Base-by-base conservation (phyloP, 2,113 vertebrate species). In the Columbina picui region DNA sequence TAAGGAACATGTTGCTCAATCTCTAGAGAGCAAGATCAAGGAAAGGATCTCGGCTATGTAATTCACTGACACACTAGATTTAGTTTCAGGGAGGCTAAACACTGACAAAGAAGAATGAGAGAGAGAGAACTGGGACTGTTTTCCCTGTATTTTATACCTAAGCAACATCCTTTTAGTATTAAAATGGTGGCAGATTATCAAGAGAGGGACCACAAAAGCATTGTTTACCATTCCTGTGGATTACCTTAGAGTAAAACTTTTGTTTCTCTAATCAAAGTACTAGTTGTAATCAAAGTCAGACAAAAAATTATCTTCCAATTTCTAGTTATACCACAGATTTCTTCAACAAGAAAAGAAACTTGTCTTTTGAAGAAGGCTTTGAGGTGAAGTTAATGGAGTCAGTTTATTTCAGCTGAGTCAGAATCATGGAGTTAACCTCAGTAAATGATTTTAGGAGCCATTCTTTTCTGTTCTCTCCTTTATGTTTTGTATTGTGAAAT, bases 11-110 rank as follows among this genome's bases (percentile, higher is more conserved):
- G 73, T 84, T 88, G 6, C 22, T 86, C 21, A 45, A 52, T 95
- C 73, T 81, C 76, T 77, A 79, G 74, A 93, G 95, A 92, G 57
- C 30, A 86, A 92, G 90, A 94, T 70, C 73, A 96, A 87, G 39
- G 29, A 52, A 83, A 83, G 26, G 41, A 60, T 92, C 70, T 92
- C 70, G 93, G 61, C 71, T 86, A 1, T 68, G n/a, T 68, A 69
- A 77, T 77, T 94, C 87, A 90, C 87, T 75, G 82, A 88, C 78
- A 87, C 14, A 73, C 22, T 82, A 79, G 22, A 32, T 93, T 76
- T 94, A 26, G 20, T 47, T 87, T 87, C 74, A 65, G 59, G 64
- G 75, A 78, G 69, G 53, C 50, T 89, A 82, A 94, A 69, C 70
- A 45, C 34, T 86, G 60, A 63, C 76, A 84, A 65, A 36, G 32